Conservation (phyloP, 30 jellyfish, hydroid and myxozoan genomes). For the Mastigias papua region DNA sequence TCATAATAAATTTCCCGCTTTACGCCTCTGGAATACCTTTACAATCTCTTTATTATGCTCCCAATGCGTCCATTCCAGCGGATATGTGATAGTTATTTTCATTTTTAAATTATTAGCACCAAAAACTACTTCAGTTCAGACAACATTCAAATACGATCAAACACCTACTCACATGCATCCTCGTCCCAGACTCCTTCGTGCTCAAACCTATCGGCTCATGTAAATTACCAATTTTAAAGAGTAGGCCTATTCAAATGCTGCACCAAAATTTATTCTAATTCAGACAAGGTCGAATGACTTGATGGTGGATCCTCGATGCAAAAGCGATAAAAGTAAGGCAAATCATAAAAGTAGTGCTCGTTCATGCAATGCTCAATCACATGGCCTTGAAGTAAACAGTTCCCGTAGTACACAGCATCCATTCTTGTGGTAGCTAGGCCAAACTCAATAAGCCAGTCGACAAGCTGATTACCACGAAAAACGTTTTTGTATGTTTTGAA, state of each 20-base stretch:
- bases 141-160: too few relatives aligned
- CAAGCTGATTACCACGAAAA: slow-evolving; percentile 81
- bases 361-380: slow-evolving; percentile 72
- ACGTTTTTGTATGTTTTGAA: slow-evolving; percentile 64
- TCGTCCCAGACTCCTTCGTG: too few relatives aligned
- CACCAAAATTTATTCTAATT: not conserved
- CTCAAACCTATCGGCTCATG: too few relatives aligned
- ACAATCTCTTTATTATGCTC: too few relatives aligned
- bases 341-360: slow-evolving; percentile 77
- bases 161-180: too few relatives aligned
- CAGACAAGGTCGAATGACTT: not conserved
- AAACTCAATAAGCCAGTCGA: slow-evolving; percentile 83
- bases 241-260: not conserved
- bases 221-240: too few relatives aligned
- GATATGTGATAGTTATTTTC: too few relatives aligned
- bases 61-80: too few relatives aligned
- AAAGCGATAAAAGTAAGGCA: slow-evolving; percentile 84
- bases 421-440: slow-evolving; percentile 76
- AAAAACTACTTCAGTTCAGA: too few relatives aligned
- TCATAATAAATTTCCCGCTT: too few relatives aligned
- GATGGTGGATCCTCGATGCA: slow-evolving; percentile 3
- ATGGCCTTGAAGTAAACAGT: slow-evolving; percentile 79
- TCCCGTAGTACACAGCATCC: slow-evolving; percentile 88
- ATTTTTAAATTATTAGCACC: too few relatives aligned
- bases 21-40: too few relatives aligned